Conservation (phyloP, 1,140 invertebrate genomes). For the Lerema accius region DNA sequence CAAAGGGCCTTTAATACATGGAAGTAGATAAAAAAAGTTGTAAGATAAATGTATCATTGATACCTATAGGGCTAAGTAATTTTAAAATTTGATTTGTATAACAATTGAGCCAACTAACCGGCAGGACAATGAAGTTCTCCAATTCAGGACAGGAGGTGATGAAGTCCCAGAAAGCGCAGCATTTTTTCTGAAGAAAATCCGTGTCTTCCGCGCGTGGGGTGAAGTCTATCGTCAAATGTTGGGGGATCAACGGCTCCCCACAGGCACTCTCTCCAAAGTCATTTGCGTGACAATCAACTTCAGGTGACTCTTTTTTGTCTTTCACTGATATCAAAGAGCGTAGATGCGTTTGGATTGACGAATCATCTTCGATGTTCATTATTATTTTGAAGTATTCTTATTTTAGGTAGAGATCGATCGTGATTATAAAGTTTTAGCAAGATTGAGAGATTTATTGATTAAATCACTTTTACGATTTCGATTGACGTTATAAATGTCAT, state of each 20-base stretch:
- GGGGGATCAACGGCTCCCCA: conserved; percentile 37
- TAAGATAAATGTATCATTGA: no score
- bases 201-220: conserved; percentile 36
- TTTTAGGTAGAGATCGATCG: no score
- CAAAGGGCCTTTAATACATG: no score
- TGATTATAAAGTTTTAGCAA: no score
- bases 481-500: not conserved
- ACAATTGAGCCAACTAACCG: not conserved
- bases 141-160: conserved; percentile 25
- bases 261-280: conserved; percentile 31
- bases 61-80: no score
- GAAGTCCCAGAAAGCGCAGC: conserved; percentile 43
- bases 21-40: no score
- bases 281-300: not conserved
- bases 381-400: not conserved
- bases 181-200: conserved; percentile 35
- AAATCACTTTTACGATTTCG: not conserved
- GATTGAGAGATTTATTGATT: no score
- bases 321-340: not conserved
- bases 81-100: no score
- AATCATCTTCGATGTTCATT: conserved; percentile 2
- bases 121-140: not conserved
- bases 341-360: not conserved
- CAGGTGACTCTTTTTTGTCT: not conserved
- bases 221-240: conserved; percentile 44